A percentile compares a stretch with the other conserved stretches of the same genome.
Evolutionary conservation across 1,140 invertebrate species (phyloP).

Genomic region (silkworm (Bombyx mori)): ASM3026992v2 NC_085107.1:7286001-7286500

Average conservation of each 20-base stretch:
- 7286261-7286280: too few species aligned
- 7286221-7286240: constrained; percentile 8
- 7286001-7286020: constrained; percentile 67
- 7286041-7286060: constrained; percentile 47
- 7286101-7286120: constrained; percentile 59
- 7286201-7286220: constrained; percentile 35
- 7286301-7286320: too few species aligned
- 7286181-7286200: constrained; percentile 34
- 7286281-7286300: too few species aligned
- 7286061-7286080: constrained; percentile 36
- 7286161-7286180: constrained; percentile 47
- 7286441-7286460: too few species aligned
- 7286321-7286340: too few species aligned
- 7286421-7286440: too few species aligned
- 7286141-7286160: constrained; percentile 46
- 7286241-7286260: constrained; percentile 1
- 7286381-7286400: too few species aligned
- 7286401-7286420: too few species aligned
- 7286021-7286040: constrained; percentile 60
- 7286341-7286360: too few species aligned
- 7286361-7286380: too few species aligned
- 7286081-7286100: constrained; percentile 29
- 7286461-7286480: too few species aligned
- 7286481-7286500: too few species aligned
- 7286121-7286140: constrained; percentile 52